These are phyloP conservation scores for Sylvicola fuscatus DNA, from an alignment of 2,888 invertebrate species.

Conservation along the genomic window DNA sequence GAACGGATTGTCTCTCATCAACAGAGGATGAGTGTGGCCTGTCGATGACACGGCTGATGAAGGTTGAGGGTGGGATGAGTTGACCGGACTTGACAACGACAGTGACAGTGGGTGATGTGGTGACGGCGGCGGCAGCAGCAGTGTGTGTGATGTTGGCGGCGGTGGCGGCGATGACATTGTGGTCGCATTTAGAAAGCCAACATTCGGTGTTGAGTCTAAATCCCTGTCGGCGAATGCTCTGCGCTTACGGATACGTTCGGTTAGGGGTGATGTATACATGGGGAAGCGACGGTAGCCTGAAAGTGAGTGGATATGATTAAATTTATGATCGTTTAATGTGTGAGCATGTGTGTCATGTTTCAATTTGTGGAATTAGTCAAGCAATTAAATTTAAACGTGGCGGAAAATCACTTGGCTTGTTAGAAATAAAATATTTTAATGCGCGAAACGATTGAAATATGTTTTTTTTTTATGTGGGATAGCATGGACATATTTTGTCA, in stretches of 20 bases:
- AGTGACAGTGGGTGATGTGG: neutral
- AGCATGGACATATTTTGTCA: too few species aligned
- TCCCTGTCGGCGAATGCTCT: slow-evolving; percentile 28
- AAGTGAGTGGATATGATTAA: slow-evolving; percentile 6
- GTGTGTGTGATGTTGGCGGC: slow-evolving; percentile 12
- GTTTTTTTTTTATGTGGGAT: too few species aligned
- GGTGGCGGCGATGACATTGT: slow-evolving; percentile 10
- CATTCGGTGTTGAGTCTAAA: slow-evolving; percentile 19
- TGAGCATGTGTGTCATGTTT: too few species aligned
- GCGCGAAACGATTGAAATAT: neutral
- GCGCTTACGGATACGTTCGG: slow-evolving; percentile 27
- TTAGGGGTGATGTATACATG: slow-evolving; percentile 18
- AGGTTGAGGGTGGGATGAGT: neutral
- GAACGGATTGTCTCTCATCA: too few species aligned
- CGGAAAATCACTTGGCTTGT: neutral
- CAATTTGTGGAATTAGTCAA: neutral
- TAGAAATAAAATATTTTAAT: neutral
- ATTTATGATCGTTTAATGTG: too few species aligned
- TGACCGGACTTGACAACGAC: neutral
- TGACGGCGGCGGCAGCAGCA: slow-evolving; percentile 3
- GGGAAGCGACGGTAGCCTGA: slow-evolving; percentile 14
- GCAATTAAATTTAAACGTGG: neutral
- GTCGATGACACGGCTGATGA: neutral
- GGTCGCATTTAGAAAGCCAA: slow-evolving; percentile 12
- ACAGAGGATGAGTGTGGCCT: neutral